These are phyloP conservation scores for Gymnorhina tibicen DNA, from an alignment of 2,113 vertebrate species.

Conservation along the genomic window DNA sequence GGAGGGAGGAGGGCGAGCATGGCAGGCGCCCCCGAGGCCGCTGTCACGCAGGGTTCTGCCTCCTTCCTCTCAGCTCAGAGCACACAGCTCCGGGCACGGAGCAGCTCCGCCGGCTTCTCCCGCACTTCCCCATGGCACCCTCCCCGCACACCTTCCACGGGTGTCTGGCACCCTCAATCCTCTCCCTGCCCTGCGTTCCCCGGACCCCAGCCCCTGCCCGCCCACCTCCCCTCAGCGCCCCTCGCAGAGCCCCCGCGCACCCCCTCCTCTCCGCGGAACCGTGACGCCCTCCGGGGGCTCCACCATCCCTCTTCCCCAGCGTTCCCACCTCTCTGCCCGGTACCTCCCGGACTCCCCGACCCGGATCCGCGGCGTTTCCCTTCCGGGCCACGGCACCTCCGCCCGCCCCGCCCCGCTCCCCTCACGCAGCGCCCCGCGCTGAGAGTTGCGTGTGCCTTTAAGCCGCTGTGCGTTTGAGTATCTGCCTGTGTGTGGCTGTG, in stretches of 20 bases:
- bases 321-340: neutral
- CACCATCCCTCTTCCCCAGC: too few species aligned
- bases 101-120: neutral
- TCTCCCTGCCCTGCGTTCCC: neutral
- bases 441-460: rapidly evolving
- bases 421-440: rapidly evolving
- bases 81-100: neutral
- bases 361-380: neutral
- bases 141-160: neutral
- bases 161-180: neutral
- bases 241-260: neutral
- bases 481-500: rapidly evolving
- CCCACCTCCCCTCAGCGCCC: neutral
- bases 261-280: too few species aligned
- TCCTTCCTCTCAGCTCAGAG: too few species aligned
- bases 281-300: rapidly evolving
- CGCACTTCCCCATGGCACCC: neutral
- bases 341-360: too few species aligned
- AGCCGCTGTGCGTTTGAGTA: rapidly evolving
- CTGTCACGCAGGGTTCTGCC: neutral
- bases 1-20: rapidly evolving
- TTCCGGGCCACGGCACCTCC: neutral
- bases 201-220: neutral
- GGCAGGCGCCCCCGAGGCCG: neutral
- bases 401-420: neutral